These are phyloP conservation scores for Helleia helle DNA, from an alignment of 2,888 invertebrate genomes.

Conservation along the genomic window DNA sequence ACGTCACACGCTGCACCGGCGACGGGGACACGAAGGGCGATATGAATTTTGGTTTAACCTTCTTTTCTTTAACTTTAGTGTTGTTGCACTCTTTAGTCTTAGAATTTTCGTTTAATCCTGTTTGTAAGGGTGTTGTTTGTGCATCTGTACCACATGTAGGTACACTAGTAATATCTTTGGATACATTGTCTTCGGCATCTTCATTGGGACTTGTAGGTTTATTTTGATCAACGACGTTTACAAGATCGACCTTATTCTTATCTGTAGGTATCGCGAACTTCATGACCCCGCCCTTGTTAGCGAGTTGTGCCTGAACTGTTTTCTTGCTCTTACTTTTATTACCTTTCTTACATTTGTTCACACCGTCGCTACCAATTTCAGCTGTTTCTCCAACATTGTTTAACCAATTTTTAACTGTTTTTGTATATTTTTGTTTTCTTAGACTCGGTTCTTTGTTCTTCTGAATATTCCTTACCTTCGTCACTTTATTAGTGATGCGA, in stretches of 20 bases:
- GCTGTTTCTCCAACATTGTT: background rate
- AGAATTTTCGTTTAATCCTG: background rate
- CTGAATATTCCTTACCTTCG: slow-evolving; percentile 28
- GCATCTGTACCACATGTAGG: no score
- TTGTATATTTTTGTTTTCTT: slow-evolving; percentile 43
- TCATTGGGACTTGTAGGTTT: background rate
- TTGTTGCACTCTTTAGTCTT: slow-evolving; percentile 1
- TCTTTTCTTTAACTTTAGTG: slow-evolving; percentile 28
- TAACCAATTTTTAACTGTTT: slow-evolving; percentile 49
- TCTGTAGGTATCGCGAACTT: slow-evolving; percentile 43
- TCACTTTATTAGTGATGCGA: slow-evolving; percentile 9
- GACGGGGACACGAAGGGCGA: slow-evolving; percentile 47
- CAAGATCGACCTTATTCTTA: background rate
- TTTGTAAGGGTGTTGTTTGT: no score
- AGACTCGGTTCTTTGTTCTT: slow-evolving; percentile 20
- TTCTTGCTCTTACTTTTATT: slow-evolving; percentile 7
- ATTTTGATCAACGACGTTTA: slow-evolving; percentile 6
- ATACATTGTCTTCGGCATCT: background rate
- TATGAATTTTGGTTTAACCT: slow-evolving; percentile 38
- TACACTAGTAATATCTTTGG: no score
- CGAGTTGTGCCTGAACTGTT: slow-evolving; percentile 44
- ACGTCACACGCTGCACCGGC: slow-evolving; percentile 37
- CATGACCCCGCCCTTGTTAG: slow-evolving; percentile 54
- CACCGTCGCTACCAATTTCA: background rate
- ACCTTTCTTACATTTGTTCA: slow-evolving; percentile 12